phyloP scores from a whole-genome alignment of 2,888 invertebrate genomes.

The Ditula angustiorana region DNA sequence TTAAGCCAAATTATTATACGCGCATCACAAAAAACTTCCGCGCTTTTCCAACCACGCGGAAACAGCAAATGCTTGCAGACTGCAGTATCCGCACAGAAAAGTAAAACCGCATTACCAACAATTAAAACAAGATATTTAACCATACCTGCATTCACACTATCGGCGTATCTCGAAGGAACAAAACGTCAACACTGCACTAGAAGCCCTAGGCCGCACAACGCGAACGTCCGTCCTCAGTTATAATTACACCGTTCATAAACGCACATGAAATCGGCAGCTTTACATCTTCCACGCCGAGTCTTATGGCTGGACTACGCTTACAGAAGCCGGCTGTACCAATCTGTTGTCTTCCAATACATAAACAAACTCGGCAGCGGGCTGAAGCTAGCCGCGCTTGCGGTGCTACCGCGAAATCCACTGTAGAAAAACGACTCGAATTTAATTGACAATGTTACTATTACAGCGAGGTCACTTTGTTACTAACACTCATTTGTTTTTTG shows the following conservation, averaged over 20 bases:
- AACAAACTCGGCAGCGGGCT: conserved; percentile 77
- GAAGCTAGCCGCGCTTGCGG: conserved; percentile 73
- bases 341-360: conserved; percentile 84
- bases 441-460: neutral
- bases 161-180: conserved; percentile 38
- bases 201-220: conserved; percentile 46
- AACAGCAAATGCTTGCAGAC: neutral
- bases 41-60: neutral
- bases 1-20: no score
- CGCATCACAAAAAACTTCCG: neutral
- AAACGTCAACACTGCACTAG: conserved; percentile 69
- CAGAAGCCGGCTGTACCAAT: conserved; percentile 78
- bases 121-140: neutral
- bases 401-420: conserved; percentile 40
- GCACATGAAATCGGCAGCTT: conserved; percentile 52
- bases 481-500: neutral
- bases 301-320: conserved; percentile 66
- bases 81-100: conserved; percentile 2
- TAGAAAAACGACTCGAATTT: conserved; percentile 12
- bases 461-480: neutral
- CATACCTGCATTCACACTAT: conserved; percentile 27
- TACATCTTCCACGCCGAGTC: conserved; percentile 67
- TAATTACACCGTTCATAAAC: conserved; percentile 41
- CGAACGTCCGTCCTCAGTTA: conserved; percentile 32
- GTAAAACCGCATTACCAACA: conserved; percentile 6